Conservation (phyloP, 1,140 invertebrate genomes). For the Neotoxoptera formosana region DNA sequence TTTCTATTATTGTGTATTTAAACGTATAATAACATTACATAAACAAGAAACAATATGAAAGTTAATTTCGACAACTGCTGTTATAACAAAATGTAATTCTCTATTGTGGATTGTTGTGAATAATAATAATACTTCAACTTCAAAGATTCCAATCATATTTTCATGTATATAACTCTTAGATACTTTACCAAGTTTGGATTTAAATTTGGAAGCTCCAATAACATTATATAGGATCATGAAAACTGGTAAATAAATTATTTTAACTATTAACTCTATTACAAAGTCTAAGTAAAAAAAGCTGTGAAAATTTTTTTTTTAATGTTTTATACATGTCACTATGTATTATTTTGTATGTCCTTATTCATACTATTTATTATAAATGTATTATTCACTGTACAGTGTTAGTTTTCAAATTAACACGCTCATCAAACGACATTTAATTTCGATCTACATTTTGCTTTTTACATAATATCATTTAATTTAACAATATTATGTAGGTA, state of each 20-base stretch:
- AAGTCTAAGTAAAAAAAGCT: too few species aligned
- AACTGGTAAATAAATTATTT: neutral
- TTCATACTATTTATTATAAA: neutral
- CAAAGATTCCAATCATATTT: conserved; percentile 13
- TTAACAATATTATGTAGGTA: neutral
- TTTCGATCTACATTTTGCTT: neutral
- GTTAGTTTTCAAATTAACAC: neutral
- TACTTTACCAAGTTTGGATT: neutral
- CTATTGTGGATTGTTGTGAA: neutral
- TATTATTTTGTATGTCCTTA: neutral
- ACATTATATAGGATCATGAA: neutral
- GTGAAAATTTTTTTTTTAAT: too few species aligned
- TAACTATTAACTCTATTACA: neutral
- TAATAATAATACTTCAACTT: conserved; percentile 1
- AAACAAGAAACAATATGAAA: neutral
- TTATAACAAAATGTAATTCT: neutral
- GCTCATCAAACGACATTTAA: neutral
- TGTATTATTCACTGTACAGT: neutral
- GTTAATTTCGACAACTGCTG: neutral
- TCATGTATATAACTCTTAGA: neutral
- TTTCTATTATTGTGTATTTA: neutral
- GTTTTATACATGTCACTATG: neutral
- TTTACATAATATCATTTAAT: neutral
- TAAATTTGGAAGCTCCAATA: neutral
- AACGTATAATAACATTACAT: neutral